Evolutionary conservation across 2,888 invertebrate genomes (phyloP).

Genomic region (Holacanthella duospinosa): DNA sequence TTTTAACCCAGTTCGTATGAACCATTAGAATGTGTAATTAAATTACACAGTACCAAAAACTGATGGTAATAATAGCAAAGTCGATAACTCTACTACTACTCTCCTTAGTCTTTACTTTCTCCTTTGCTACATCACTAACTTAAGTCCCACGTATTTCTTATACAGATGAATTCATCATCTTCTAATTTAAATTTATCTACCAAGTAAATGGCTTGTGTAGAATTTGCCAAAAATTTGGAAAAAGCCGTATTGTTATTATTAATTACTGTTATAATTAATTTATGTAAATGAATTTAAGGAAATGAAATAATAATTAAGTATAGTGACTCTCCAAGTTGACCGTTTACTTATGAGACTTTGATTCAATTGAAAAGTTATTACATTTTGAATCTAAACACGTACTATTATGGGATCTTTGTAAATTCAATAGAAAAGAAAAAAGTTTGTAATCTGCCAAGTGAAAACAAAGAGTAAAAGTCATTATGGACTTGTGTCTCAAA

Average conservation of each 20-base stretch:
- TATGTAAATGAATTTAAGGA: not conserved
- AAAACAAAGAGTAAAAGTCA: no score
- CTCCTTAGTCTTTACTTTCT: not conserved
- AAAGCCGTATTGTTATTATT: not conserved
- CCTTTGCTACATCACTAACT: no score
- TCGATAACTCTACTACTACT: not conserved
- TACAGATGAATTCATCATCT: no score
- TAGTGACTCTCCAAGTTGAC: not conserved
- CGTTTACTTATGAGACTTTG: not conserved
- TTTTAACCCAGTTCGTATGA: not conserved
- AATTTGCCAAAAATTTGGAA: constrained; percentile 5
- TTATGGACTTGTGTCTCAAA: no score
- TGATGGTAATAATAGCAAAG: not conserved
- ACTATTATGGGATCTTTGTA: no score
- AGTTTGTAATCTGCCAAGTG: no score
- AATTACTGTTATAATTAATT: not conserved
- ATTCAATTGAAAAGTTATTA: not conserved
- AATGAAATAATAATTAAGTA: not conserved
- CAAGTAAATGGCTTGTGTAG: no score
- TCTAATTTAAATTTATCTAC: no score
- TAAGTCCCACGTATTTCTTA: no score
- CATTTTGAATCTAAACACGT: no score
- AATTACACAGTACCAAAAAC: not conserved
- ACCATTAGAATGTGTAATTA: not conserved
- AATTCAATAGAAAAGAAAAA: no score